phyloP scores from a whole-genome alignment of 2,888 invertebrate genomes.

The Suillia variegata region DNA sequence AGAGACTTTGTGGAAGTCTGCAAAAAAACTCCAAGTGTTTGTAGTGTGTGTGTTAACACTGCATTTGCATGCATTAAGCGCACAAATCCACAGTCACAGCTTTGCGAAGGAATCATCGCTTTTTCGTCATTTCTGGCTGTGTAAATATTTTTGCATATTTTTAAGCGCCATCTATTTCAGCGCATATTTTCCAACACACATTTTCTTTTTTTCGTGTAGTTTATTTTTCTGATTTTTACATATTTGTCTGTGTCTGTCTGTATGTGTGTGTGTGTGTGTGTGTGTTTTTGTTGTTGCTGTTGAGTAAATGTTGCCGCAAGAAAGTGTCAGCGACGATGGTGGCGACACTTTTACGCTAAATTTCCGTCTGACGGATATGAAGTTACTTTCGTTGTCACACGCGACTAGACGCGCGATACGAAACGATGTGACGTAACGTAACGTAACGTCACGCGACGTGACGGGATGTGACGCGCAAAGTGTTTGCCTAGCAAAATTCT shows the following conservation, averaged over 20 bases:
- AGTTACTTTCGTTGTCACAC: conserved; percentile 21
- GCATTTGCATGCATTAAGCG: conserved; percentile 46
- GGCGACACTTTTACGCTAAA: background rate
- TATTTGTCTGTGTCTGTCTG: too few species aligned
- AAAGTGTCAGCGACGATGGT: conserved; percentile 44
- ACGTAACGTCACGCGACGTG: too few species aligned
- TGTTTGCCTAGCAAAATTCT: conserved; percentile 5
- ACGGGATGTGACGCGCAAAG: too few species aligned
- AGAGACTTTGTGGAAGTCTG: too few species aligned
- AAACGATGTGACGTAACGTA: too few species aligned
- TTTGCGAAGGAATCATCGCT: too few species aligned
- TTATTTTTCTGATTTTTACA: background rate
- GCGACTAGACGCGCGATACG: too few species aligned
- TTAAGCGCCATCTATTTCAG: background rate
- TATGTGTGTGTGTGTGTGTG: too few species aligned
- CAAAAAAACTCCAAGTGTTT: too few species aligned
- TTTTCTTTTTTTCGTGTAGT: conserved; percentile 5
- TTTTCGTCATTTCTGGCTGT: too few species aligned
- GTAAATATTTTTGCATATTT: background rate
- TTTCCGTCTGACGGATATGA: conserved; percentile 6
- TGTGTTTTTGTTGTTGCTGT: conserved; percentile 35
- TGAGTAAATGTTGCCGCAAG: conserved; percentile 50
- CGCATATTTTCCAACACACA: too few species aligned
- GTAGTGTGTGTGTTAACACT: conserved; percentile 40
- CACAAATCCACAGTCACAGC: background rate